Evolutionary conservation across 1,140 invertebrate species (phyloP).

Genomic region (Polypedilum vanderplanki): DNA sequence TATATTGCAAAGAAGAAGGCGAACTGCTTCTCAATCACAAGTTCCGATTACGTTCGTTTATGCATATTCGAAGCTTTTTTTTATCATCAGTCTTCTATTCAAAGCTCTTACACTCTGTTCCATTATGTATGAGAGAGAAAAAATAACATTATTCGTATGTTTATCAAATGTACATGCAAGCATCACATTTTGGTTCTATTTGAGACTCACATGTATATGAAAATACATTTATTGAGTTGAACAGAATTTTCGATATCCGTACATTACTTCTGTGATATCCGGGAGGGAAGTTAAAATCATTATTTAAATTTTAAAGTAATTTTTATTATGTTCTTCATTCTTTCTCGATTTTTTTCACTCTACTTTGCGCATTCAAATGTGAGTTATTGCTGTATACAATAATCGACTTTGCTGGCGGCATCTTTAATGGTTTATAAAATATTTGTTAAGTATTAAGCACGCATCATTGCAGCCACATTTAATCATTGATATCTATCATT

Average conservation of each 20-base stretch:
- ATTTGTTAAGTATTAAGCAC: conserved; percentile 14
- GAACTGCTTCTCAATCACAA: not conserved
- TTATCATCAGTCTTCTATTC: not conserved
- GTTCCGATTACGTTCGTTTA: not conserved
- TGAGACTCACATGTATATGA: not conserved
- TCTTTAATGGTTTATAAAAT: conserved; percentile 10
- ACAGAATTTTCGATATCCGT: not conserved
- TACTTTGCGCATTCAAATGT: not conserved
- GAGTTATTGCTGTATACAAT: conserved; percentile 3
- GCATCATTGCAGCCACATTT: conserved; percentile 1
- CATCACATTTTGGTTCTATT: not conserved
- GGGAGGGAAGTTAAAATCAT: not conserved
- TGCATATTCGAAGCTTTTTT: not conserved
- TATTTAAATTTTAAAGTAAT: not conserved
- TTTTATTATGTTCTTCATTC: not conserved
- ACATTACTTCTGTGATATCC: not conserved
- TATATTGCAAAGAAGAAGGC: not conserved
- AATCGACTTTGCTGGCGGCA: not conserved
- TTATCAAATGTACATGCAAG: not conserved
- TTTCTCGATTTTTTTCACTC: not conserved
- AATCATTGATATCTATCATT: conserved; percentile 8
- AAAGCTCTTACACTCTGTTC: not conserved
- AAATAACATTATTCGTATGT: not conserved
- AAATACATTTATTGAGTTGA: too few relatives aligned
- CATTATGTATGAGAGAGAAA: conserved; percentile 5